These are phyloP conservation scores for Myoxocephalus aenaeus DNA, from an alignment of 2,797 vertebrate species.

Conservation along the genomic window DNA sequence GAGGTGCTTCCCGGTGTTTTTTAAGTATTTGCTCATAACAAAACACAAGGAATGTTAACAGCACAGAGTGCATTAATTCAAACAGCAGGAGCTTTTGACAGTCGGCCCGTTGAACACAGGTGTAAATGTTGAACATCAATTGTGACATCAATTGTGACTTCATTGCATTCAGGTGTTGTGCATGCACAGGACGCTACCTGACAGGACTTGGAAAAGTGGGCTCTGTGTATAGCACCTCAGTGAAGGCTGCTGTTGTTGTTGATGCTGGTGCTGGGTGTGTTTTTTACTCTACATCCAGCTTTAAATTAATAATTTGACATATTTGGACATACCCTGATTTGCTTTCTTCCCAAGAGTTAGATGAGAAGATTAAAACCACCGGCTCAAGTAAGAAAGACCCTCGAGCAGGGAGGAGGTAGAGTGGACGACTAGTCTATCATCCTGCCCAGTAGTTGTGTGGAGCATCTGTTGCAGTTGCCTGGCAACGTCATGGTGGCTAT, in stretches of 20 bases:
- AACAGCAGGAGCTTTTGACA: not conserved
- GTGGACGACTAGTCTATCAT: not conserved
- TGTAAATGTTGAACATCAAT: not conserved
- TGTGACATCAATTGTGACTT: conserved; percentile 5
- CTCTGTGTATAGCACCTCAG: not conserved
- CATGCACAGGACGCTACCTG: not conserved
- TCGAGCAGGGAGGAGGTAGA: not conserved
- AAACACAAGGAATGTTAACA: not conserved
- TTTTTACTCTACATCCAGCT: not conserved
- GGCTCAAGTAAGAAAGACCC: not conserved
- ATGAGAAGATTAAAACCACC: not conserved
- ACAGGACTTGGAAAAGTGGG: not conserved
- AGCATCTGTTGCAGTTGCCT: not conserved
- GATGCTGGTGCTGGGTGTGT: not conserved
- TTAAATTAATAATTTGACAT: not conserved
- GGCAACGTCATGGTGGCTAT: not conserved
- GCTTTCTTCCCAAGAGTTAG: not conserved
- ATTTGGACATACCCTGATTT: not conserved
- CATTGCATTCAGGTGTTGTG: not conserved
- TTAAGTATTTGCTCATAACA: not conserved
- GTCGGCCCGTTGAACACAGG: not conserved
- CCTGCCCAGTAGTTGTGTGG: not conserved
- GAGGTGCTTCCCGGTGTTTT: not conserved
- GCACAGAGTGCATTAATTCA: not conserved
- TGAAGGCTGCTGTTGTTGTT: not conserved